A percentile compares a stretch with the other conserved stretches of the same genome.
Conservation (phyloP, 2,113 vertebrate species). For the Halcyon senegalensis region DNA sequence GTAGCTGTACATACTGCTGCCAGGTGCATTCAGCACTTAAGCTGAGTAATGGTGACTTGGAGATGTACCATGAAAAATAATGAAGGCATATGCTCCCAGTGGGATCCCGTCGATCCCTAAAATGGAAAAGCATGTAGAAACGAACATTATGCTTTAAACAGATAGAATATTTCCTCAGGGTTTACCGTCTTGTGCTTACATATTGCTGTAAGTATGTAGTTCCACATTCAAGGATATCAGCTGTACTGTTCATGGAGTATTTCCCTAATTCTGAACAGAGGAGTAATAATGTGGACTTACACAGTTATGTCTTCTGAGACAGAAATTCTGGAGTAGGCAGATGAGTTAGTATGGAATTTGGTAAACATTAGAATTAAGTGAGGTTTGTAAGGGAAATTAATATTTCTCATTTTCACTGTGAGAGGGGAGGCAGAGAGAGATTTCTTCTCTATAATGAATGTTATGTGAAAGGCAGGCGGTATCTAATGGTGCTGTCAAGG, state of each 20-base stretch:
- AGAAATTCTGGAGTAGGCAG: neutral
- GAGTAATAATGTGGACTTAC: too few species aligned
- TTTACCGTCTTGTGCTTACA: rapidly evolving
- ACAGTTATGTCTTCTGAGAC: neutral
- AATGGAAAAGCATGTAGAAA: neutral
- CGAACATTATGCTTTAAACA: neutral
- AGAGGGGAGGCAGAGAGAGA: neutral
- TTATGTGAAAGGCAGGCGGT: neutral
- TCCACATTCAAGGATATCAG: neutral
- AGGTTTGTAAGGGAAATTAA: neutral
- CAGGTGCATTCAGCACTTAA: neutral
- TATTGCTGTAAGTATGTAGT: neutral
- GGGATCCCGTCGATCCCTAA: neutral
- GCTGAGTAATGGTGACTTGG: neutral
- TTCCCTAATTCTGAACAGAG: neutral
- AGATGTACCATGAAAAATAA: neutral
- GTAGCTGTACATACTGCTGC: neutral
- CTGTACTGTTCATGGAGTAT: neutral
- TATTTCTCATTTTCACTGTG: neutral
- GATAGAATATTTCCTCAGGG: neutral
- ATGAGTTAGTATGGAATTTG: neutral
- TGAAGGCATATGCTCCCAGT: neutral
- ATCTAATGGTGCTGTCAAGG: neutral
- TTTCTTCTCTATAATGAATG: neutral
- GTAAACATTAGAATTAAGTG: neutral